These are phyloP conservation scores for Listronotus bonariensis DNA, from an alignment of 1,140 invertebrate genomes.

Conservation along the genomic window DNA sequence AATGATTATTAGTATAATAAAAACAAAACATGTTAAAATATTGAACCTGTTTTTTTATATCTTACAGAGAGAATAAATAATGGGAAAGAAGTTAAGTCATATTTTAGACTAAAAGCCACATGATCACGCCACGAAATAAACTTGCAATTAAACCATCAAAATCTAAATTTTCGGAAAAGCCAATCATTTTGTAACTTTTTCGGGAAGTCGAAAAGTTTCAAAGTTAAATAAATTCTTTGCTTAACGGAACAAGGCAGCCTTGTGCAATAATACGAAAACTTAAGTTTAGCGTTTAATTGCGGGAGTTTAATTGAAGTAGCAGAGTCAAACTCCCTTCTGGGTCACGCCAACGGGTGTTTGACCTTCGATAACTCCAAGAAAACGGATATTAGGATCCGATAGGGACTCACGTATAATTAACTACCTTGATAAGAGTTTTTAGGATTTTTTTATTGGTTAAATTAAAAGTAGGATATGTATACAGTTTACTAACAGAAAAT, in stretches of 20 bases:
- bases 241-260: conserved; percentile 1
- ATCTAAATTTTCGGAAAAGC: conserved; percentile 14
- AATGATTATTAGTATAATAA: no score
- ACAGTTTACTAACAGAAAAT: no score
- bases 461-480: no score
- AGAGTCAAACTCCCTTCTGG: conserved; percentile 10
- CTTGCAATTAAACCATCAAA: conserved; percentile 12
- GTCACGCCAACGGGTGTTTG: conserved; percentile 36
- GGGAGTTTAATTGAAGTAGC: conserved; percentile 39
- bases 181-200: conserved; percentile 17
- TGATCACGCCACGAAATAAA: no score
- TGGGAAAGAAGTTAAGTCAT: no score
- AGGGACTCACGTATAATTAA: conserved; percentile 21
- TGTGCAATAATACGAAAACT: conserved; percentile 27
- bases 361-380: conserved; percentile 34
- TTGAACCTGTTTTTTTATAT: no score
- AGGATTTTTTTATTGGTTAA: background rate
- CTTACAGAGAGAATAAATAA: no score
- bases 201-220: conserved; percentile 3
- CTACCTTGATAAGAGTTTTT: conserved; percentile 23
- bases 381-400: conserved; percentile 17
- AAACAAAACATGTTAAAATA: no score
- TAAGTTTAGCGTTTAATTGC: conserved; percentile 37
- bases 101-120: no score
- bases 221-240: conserved; percentile 16